Conservation (phyloP, 2,797 vertebrate genomes). For the Pseudotriccus pelzelni region DNA sequence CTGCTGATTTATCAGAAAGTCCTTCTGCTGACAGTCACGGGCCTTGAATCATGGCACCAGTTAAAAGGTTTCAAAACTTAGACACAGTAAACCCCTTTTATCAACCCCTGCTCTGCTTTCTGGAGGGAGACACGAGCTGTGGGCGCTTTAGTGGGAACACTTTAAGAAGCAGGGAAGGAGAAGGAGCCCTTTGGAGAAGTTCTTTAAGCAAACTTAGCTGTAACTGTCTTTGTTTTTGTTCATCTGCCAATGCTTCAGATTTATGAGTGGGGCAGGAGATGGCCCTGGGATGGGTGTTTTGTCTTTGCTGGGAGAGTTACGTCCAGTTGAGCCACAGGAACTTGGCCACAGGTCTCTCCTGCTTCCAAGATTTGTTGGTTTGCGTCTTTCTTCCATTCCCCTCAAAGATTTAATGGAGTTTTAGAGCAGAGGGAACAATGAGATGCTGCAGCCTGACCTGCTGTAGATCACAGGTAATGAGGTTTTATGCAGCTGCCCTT, state of each 20-base stretch:
- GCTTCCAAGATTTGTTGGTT: slow-evolving; percentile 8
- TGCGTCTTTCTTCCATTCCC: background rate
- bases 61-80: background rate
- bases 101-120: background rate
- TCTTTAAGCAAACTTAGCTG: background rate
- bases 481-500: background rate
- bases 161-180: background rate
- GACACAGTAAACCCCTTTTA: background rate
- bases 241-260: slow-evolving; percentile 26
- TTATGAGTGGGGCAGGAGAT: slow-evolving; percentile 24
- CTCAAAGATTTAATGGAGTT: background rate
- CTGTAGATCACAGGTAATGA: slow-evolving; percentile 10
- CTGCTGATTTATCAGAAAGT: background rate
- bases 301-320: background rate
- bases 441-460: background rate
- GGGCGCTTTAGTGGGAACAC: background rate
- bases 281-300: slow-evolving; percentile 8
- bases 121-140: background rate
- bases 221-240: background rate
- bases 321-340: background rate
- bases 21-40: background rate
- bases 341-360: background rate
- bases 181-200: background rate
- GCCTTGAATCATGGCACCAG: background rate
- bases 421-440: background rate